Percentiles rank a stretch among this genome's conserved stretches.
phyloP scores from a whole-genome alignment of 2,888 invertebrate species.

The Eupithecia subfuscata region DNA sequence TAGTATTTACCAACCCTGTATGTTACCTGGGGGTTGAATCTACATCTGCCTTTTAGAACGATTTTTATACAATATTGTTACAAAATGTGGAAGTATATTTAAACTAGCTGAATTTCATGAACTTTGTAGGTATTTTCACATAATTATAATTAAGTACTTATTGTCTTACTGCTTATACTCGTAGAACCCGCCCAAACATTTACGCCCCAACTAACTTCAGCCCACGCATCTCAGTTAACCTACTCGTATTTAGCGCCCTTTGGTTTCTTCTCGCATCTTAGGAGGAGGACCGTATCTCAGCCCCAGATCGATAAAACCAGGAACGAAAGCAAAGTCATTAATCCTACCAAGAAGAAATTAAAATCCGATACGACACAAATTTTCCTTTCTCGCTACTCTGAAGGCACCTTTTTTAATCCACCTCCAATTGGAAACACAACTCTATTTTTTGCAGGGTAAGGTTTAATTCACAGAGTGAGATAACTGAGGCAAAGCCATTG shows the following conservation, averaged over 20 bases:
- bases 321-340: conserved; percentile 77
- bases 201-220: neutral
- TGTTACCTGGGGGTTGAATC: neutral
- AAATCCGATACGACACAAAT: conserved; percentile 83
- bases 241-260: neutral
- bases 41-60: neutral
- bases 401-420: conserved; percentile 48
- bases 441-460: conserved; percentile 1
- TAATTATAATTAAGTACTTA: neutral
- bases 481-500: conserved; percentile 33
- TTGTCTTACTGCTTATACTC: no score
- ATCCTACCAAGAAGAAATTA: conserved; percentile 79
- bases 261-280: neutral
- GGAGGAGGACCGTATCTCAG: conserved; percentile 49
- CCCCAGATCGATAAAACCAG: conserved; percentile 66
- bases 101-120: neutral
- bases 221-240: neutral
- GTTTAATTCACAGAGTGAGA: conserved; percentile 25
- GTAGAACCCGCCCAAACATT: neutral
- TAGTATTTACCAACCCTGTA: conserved; percentile 3
- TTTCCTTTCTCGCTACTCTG: conserved; percentile 60
- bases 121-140: neutral
- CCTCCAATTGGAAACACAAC: conserved; percentile 43
- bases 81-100: neutral
- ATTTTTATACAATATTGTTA: neutral